Evolutionary conservation across 2,888 invertebrate genomes (phyloP).

Genomic region (Uropetala carovei): DNA sequence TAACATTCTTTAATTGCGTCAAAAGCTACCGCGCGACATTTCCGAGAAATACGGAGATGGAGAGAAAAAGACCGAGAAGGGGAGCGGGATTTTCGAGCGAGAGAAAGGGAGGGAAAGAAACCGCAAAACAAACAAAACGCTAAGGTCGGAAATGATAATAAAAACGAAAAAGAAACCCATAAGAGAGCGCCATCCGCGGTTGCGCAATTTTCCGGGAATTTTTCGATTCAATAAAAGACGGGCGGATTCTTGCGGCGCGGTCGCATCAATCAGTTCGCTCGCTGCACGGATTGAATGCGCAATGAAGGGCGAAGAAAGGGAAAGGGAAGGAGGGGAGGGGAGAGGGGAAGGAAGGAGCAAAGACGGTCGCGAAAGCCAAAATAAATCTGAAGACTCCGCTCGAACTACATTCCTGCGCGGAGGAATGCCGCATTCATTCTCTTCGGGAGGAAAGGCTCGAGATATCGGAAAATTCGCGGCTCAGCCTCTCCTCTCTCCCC

Average conservation of each 20-base stretch:
- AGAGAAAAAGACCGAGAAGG: background rate
- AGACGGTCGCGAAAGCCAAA: background rate
- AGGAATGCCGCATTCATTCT: slow-evolving; percentile 26
- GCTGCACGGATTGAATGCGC: slow-evolving; percentile 17
- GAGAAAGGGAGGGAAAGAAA: background rate
- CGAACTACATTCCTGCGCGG: slow-evolving; percentile 4
- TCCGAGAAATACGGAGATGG: background rate
- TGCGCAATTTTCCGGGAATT: slow-evolving; percentile 35
- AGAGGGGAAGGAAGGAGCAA: background rate
- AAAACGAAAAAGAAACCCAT: background rate
- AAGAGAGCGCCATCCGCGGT: background rate
- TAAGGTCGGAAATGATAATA: too few species aligned
- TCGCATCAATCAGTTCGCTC: slow-evolving; percentile 5
- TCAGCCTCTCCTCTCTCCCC: background rate
- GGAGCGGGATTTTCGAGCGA: background rate
- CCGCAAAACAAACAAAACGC: background rate
- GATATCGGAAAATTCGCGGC: background rate
- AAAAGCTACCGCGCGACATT: background rate
- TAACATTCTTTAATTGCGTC: too few species aligned
- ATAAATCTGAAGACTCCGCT: slow-evolving; percentile 16
- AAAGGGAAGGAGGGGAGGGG: too few species aligned
- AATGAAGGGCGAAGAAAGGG: background rate
- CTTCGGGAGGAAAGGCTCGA: slow-evolving; percentile 13
- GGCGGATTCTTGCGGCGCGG: slow-evolving; percentile 22
- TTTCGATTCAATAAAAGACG: slow-evolving; percentile 25